Percentiles rank a stretch among this genome's conserved stretches.
phyloP scores from a whole-genome alignment of 2,888 invertebrate species.

The Drosophila paramelanica region DNA sequence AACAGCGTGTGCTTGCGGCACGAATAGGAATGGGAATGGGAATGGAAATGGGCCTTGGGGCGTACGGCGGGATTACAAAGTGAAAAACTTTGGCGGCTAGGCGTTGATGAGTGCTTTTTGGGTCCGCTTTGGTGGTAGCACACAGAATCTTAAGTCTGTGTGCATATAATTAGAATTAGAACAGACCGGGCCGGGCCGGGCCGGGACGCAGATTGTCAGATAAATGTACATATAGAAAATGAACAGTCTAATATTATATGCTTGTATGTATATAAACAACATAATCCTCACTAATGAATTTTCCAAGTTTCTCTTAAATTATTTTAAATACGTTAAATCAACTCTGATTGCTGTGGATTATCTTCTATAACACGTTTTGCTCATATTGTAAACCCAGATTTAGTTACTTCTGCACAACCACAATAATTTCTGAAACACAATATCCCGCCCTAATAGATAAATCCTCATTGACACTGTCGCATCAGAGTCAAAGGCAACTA shows the following conservation, averaged over 20 bases:
- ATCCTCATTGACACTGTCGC: constrained; percentile 52
- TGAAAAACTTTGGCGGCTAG: constrained; percentile 72
- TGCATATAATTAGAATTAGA: constrained; percentile 70
- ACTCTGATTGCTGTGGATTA: constrained; percentile 21
- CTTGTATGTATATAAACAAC: background rate
- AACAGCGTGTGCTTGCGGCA: constrained; percentile 1
- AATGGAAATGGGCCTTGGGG: constrained; percentile 30
- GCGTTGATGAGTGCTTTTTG: constrained; percentile 73
- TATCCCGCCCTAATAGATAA: constrained; percentile 37
- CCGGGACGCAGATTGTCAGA: background rate
- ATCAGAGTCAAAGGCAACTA: constrained; percentile 41
- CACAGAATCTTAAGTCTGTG: constrained; percentile 51
- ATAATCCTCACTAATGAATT: constrained; percentile 24
- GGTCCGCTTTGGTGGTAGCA: constrained; percentile 39
- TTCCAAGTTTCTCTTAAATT: background rate
- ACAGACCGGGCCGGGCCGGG: constrained; percentile 11
- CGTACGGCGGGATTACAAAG: constrained; percentile 66
- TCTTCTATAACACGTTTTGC: constrained; percentile 7
- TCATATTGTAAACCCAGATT: constrained; percentile 9
- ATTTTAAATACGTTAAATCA: constrained; percentile 12
- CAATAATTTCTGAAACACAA: constrained; percentile 40
- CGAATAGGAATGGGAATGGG: constrained; percentile 17
- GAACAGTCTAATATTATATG: constrained; percentile 7
- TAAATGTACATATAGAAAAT: constrained; percentile 9
- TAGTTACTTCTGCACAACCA: constrained; percentile 17